These are phyloP conservation scores for Ctenopoma kingsleyae DNA, from an alignment of 2,797 vertebrate genomes.

Conservation along the genomic window DNA sequence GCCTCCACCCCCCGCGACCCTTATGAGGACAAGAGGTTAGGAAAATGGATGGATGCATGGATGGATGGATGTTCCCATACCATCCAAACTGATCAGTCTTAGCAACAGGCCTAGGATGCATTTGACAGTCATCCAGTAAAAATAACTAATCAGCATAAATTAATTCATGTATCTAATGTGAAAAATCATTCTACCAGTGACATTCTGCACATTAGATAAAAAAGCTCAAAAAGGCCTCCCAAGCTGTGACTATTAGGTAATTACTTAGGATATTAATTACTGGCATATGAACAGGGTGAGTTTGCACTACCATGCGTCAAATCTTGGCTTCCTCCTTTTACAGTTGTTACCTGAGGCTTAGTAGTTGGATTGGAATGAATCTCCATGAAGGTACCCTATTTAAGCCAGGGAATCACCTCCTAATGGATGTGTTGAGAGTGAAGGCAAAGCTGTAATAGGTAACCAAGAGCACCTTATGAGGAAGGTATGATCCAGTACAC, in stretches of 20 bases:
- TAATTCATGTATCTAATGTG: background rate
- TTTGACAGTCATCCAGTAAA: background rate
- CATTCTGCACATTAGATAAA: background rate
- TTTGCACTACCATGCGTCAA: background rate
- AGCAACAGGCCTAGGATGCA: background rate
- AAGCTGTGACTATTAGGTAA: no score
- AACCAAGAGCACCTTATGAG: background rate
- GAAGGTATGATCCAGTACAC: background rate
- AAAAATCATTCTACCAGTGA: background rate
- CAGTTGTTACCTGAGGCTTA: conserved; percentile 31
- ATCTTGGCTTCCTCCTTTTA: background rate
- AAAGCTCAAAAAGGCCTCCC: background rate
- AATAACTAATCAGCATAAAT: background rate
- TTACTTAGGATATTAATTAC: background rate
- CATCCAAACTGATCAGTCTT: background rate
- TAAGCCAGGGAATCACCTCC: conserved; percentile 28
- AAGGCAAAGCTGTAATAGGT: conserved; percentile 12
- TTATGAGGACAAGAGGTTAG: no score
- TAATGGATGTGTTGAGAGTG: conserved; percentile 39
- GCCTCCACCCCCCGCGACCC: no score
- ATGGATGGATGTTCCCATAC: background rate
- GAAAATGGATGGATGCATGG: no score
- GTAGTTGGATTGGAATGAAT: conserved; percentile 32
- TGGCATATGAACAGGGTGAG: conserved; percentile 10
- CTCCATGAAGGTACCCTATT: conserved; percentile 35